A percentile compares a stretch with the other conserved stretches of the same genome.
Evolutionary conservation across 2,797 vertebrate genomes (phyloP).

Genomic region (Gymnocypris eckloni): DNA sequence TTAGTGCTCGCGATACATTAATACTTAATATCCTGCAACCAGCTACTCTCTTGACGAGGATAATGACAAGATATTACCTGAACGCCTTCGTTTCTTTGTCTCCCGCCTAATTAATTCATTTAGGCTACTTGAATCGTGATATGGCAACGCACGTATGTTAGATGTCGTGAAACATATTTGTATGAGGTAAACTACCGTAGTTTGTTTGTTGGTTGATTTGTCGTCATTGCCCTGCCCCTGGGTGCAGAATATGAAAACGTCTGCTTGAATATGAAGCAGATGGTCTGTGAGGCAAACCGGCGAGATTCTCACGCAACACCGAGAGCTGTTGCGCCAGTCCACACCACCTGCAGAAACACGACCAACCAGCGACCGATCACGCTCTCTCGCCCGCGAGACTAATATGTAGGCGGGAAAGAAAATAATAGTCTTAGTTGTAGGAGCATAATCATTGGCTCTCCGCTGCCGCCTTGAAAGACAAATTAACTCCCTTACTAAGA

Average conservation of each 20-base stretch:
- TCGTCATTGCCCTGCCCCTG: background rate
- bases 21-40: background rate
- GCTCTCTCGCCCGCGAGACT: background rate
- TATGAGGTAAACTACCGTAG: background rate
- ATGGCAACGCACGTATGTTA: background rate
- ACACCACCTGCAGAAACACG: conserved; percentile 48
- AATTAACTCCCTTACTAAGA: background rate
- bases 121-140: background rate
- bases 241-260: background rate
- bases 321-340: conserved; percentile 67
- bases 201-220: background rate
- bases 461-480: background rate
- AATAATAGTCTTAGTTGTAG: background rate
- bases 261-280: conserved; percentile 27
- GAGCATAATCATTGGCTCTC: background rate
- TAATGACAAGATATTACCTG: conserved; percentile 23
- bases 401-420: conserved; percentile 42
- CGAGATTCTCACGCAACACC: conserved; percentile 76
- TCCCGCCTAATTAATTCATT: conserved; percentile 39
- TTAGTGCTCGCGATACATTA: background rate
- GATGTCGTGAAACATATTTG: background rate
- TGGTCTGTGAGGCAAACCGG: conserved; percentile 42
- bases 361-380: conserved; percentile 34
- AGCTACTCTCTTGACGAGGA: background rate
- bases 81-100: conserved; percentile 26